These are phyloP conservation scores for Cryptocephalus primarius DNA, from an alignment of 2,888 invertebrate genomes.

Conservation along the genomic window DNA sequence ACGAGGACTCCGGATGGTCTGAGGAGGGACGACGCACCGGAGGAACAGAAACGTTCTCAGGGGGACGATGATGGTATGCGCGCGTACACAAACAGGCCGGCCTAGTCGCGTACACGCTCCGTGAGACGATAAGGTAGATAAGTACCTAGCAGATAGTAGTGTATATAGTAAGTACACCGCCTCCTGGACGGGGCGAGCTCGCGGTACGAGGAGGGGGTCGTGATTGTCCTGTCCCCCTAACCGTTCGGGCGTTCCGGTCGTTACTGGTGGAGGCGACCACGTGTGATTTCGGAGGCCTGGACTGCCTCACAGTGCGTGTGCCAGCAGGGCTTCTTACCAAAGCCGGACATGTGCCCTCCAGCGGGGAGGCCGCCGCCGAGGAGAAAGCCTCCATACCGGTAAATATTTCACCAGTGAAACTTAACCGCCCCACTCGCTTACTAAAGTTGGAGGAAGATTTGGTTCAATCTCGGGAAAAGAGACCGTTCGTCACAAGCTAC, in stretches of 20 bases:
- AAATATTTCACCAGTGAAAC: slow-evolving; percentile 16
- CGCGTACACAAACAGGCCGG: too few species aligned
- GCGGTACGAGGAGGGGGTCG: not conserved
- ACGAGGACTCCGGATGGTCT: not conserved
- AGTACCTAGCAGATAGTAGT: too few species aligned
- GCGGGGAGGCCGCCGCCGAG: slow-evolving; percentile 39
- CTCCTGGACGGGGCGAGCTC: slow-evolving; percentile 1
- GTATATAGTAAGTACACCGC: slow-evolving; percentile 10
- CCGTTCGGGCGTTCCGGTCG: not conserved
- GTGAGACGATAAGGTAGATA: too few species aligned
- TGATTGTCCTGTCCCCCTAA: not conserved
- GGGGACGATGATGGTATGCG: not conserved
- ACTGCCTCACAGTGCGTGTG: slow-evolving; percentile 39
- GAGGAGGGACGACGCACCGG: slow-evolving; percentile 1
- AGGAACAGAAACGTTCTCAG: slow-evolving; percentile 5
- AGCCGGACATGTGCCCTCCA: slow-evolving; percentile 39
- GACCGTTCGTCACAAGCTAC: too few species aligned
- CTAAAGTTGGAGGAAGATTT: not conserved
- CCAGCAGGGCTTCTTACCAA: slow-evolving; percentile 38
- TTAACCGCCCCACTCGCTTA: too few species aligned
- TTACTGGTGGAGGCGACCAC: slow-evolving; percentile 24
- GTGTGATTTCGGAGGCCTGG: slow-evolving; percentile 33
- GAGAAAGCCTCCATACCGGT: slow-evolving; percentile 40
- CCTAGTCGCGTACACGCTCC: too few species aligned
- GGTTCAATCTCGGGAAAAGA: slow-evolving; percentile 2